A percentile compares a stretch with the other conserved stretches of the same genome.
Evolutionary conservation across 2,797 vertebrate genomes (phyloP).

Genomic region (Silurus aristotelis): DNA sequence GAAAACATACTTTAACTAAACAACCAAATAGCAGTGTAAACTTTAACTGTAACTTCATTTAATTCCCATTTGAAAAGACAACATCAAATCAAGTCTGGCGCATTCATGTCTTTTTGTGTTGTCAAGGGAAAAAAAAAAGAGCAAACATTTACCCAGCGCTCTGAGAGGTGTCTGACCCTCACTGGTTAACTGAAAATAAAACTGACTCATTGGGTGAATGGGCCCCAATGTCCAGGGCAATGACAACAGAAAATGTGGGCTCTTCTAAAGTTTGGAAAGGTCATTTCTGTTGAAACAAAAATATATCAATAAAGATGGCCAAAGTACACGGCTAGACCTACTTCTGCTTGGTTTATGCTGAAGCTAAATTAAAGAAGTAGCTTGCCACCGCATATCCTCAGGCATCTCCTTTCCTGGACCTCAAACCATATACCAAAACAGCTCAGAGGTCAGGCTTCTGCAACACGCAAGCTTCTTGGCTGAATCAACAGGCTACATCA

Average conservation of each 20-base stretch:
- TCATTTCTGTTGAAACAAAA: constrained; percentile 66
- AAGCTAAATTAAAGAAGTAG: constrained; percentile 63
- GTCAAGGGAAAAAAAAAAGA: constrained; percentile 51
- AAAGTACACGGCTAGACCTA: constrained; percentile 46
- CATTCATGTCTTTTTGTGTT: constrained; percentile 58
- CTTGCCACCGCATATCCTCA: constrained; percentile 66
- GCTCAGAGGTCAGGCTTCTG: constrained; percentile 74
- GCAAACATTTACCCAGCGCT: constrained; percentile 68
- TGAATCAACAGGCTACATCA: constrained; percentile 77
- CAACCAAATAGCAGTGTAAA: background rate
- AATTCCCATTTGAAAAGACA: constrained; percentile 49
- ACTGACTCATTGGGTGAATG: constrained; percentile 59
- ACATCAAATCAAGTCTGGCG: constrained; percentile 52
- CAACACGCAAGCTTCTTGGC: constrained; percentile 61
- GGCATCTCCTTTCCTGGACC: constrained; percentile 66
- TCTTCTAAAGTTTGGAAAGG: constrained; percentile 65
- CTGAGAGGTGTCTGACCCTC: constrained; percentile 58
- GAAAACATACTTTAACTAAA: constrained; percentile 30
- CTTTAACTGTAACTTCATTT: background rate
- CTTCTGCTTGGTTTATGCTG: constrained; percentile 49
- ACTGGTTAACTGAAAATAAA: constrained; percentile 64
- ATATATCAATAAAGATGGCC: constrained; percentile 65
- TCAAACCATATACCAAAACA: constrained; percentile 73
- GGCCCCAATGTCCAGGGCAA: constrained; percentile 63
- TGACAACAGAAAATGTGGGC: constrained; percentile 68